Evolutionary conservation across 2,797 vertebrate genomes (phyloP).

Genomic region (Tokudaia muenninki): DNA sequence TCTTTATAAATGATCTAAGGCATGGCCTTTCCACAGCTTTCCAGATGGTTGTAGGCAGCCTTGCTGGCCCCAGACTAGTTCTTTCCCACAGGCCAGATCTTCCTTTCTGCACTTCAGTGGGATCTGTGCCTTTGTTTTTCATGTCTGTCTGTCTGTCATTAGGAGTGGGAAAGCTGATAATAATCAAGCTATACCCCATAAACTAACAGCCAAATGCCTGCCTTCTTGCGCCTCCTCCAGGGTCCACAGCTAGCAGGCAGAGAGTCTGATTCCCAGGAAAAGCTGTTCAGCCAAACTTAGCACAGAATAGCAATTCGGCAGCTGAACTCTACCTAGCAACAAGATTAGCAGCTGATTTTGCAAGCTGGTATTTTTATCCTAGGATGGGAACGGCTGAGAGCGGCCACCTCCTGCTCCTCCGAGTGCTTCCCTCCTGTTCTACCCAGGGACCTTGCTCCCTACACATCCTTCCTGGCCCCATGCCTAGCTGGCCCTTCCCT

Average conservation of each 20-base stretch:
- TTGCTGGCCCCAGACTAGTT: not conserved
- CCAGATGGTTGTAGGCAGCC: not conserved
- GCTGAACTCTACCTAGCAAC: slow-evolving; percentile 81
- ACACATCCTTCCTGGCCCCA: not conserved
- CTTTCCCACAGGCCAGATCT: not conserved
- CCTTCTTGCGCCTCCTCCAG: not conserved
- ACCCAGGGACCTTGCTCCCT: not conserved
- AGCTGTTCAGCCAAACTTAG: slow-evolving; percentile 71
- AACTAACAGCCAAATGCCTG: not conserved
- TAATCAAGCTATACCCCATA: not conserved
- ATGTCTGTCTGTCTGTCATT: not conserved
- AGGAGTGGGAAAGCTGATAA: not conserved
- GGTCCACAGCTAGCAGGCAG: slow-evolving; percentile 16
- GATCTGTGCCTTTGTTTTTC: not conserved
- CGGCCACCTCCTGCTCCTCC: slow-evolving; percentile 52
- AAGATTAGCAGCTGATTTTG: slow-evolving; percentile 79
- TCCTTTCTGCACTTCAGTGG: not conserved
- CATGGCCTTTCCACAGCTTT: not conserved
- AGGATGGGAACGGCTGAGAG: slow-evolving; percentile 46
- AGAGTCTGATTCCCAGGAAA: slow-evolving; percentile 62
- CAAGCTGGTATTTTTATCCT: slow-evolving; percentile 80
- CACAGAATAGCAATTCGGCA: slow-evolving; percentile 67
- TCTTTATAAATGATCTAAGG: not conserved
- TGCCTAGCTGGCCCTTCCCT: not conserved
- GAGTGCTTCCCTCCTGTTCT: not conserved